Evolutionary conservation across 2,888 invertebrate genomes (phyloP), one percentile per base, ranked within the genome.

Genomic region (Ryuthela nishihirai): DNA sequence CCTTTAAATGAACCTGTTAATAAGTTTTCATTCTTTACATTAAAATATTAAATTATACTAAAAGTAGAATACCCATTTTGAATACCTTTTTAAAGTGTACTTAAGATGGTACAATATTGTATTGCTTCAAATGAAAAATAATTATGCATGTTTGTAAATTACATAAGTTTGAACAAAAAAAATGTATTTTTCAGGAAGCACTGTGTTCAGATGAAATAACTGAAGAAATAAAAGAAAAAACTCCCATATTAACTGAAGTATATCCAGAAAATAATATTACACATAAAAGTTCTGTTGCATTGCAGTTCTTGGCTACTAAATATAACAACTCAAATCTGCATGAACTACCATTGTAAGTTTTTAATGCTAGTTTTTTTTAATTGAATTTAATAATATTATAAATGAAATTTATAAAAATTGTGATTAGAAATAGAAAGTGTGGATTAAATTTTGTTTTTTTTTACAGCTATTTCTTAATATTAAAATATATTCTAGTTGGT

Each of bases 291-390:
- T n/a, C n/a, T n/a, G n/a, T n/a, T n/a, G n/a, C n/a, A n/a, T 38
- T 53, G 38, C 18, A 26, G 10, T 32, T 50, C 36, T 35, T 54
- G 21, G 42, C 45, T 9, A 17, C 35, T 73, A 70, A 73, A 73
- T 15, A 74, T 73, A 61, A 65, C 38, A 65, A 62, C 40, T 74
- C 76, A 65, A 78, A 75, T 66, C 74, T 80, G 36, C 79, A 80
- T 67, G 77, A 79, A 62, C 70, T 80, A 60, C 74, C 78, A 55
- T 72, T 74, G 79, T 80, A 69, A 74, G 77, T 74, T 10, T 32
- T 26, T 24, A 18, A 6, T 26, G 24, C 29, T n/a, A 0, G 21
- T 21, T 21, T 7, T 47, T 26, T 7, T 1, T 46, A 35, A 15
- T 18, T 2, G 1, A 10, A 24, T 17, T 24, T 9, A 25, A 10